Evolutionary conservation across 2,888 invertebrate species (phyloP), one percentile per base, ranked within the genome.

Genomic region (Meandrusa payeni): DNA sequence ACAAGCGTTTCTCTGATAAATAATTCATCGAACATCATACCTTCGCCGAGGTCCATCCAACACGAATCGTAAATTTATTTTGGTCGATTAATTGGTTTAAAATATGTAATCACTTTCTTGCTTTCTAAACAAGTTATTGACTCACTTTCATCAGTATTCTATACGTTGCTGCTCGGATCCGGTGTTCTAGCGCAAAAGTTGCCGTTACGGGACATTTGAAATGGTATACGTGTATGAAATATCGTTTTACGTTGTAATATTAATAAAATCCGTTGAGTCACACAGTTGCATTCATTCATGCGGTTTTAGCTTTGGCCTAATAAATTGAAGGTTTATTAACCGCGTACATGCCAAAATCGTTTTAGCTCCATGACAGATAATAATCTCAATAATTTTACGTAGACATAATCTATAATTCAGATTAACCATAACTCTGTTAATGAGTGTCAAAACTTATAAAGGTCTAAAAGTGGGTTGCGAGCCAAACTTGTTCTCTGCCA

Each of bases 1-100:
- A 47, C 48, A 17, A 51, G 45, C 51, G 52, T 72, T 73, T 73
- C 69, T 63, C 69, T 70, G 34, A 53, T 75, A 54, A 70, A 74
- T 73, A 54, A 74, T 73, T 70, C 69, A 72, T 63, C 41, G 50
- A 48, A 47, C 51, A 52, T 46, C 43, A 54, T 53, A 58, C 61
- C 56, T 53, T 63, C 64, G 55, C 23, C 38, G 24, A 38, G 41
- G 17, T 38, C 19, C 22, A 37, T 46, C 26, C 20, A 19, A 38
- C 28, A 34, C 13, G 29, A 27, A 33, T 39, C 33, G 33, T 34
- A 44, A 49, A 39, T 51, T 46, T 38, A 44, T 52, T 44, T 41
- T 23, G 28, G 37, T 11, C 28, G 42, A 47, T 48, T 51, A 48
- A 46, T 47, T 43, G 31, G 27, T 38, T 26, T 22, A 41, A 37